phyloP scores from a whole-genome alignment of 1,140 invertebrate species.

The Pseudachorutes palmiensis region DNA sequence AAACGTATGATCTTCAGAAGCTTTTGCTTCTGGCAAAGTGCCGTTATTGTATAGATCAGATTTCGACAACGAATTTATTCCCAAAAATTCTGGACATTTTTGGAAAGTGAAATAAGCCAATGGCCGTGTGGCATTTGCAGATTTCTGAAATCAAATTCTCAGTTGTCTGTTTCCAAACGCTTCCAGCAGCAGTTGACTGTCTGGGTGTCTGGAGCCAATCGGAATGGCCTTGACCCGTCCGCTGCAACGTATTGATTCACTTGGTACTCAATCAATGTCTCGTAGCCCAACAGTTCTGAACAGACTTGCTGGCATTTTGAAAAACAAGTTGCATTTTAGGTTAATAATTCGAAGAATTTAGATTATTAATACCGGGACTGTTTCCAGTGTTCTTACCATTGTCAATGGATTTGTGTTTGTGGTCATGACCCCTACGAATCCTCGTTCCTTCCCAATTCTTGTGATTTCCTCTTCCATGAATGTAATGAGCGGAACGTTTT shows the following conservation, averaged over 20 bases:
- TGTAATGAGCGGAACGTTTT: constrained; percentile 67
- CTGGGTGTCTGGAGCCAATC: constrained; percentile 61
- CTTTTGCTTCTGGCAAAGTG: too few relatives aligned
- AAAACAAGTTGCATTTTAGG: too few relatives aligned
- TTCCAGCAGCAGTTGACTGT: constrained; percentile 68
- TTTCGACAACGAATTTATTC: too few relatives aligned
- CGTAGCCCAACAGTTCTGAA: constrained; percentile 66
- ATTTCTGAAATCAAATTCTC: too few relatives aligned
- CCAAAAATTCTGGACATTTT: background rate
- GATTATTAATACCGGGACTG: background rate
- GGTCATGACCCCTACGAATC: constrained; percentile 67
- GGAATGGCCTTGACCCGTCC: constrained; percentile 63
- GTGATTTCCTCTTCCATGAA: constrained; percentile 67
- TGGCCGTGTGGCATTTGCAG: too few relatives aligned
- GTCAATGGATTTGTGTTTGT: constrained; percentile 78
- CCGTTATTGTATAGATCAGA: too few relatives aligned
- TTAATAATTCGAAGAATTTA: background rate
- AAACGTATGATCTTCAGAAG: too few relatives aligned
- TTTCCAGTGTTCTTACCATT: constrained; percentile 49
- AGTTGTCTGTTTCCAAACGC: constrained; percentile 12
- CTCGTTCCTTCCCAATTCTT: constrained; percentile 52
- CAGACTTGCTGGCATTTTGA: constrained; percentile 61
- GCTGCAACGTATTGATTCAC: constrained; percentile 64
- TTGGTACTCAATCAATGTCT: constrained; percentile 66
- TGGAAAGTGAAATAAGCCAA: background rate